Evolutionary conservation across 2,797 vertebrate genomes (phyloP), one percentile per base, ranked within the genome.

Genomic region (Rhyacichthys aspro): DNA sequence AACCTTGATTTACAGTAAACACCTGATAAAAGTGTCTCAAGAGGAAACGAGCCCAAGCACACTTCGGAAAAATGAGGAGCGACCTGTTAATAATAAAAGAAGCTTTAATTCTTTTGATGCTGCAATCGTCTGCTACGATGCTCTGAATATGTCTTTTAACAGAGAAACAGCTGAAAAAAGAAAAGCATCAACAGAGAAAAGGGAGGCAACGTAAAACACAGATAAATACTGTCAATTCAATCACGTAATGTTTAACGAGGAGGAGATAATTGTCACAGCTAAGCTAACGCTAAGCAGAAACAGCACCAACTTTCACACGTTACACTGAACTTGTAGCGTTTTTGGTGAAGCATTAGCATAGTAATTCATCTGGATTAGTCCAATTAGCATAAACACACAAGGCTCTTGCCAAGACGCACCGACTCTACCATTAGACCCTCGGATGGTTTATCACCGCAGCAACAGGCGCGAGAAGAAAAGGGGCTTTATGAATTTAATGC

Each of bases 51-150:
- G 57, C 63, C 42, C 41, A 4, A 63, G 44, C 65, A 57, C 47
- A 43, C 60, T 16, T 39, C 61, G 42, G 37, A 56, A 60, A 64
- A 38, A 72, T 1, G 67, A 64, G 42, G 37, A 71, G 52, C 49
- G 37, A 63, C 73, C 68, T 77, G 73, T 64, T 79, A 60, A 73
- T 73, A 69, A 78, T 67, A 33, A 11, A 1, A 41, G 43, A 32
- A 46, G 56, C 72, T 79, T 76, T 61, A 59, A 59, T n/a, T n/a
- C n/a, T n/a, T 61, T n/a, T n/a, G n/a, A n/a, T n/a, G n/a, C n/a
- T n/a, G n/a, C n/a, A n/a, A n/a, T n/a, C n/a, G n/a, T n/a, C n/a
- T n/a, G n/a, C n/a, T n/a, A n/a, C n/a, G n/a, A n/a, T n/a, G n/a
- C n/a, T n/a, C n/a, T n/a, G n/a, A n/a, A n/a, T n/a, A n/a, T n/a